These are phyloP conservation scores for Tethya wilhelma DNA, from an alignment of 37 sponge, comb jelly and placozoan genomes.

Conservation along the genomic window DNA sequence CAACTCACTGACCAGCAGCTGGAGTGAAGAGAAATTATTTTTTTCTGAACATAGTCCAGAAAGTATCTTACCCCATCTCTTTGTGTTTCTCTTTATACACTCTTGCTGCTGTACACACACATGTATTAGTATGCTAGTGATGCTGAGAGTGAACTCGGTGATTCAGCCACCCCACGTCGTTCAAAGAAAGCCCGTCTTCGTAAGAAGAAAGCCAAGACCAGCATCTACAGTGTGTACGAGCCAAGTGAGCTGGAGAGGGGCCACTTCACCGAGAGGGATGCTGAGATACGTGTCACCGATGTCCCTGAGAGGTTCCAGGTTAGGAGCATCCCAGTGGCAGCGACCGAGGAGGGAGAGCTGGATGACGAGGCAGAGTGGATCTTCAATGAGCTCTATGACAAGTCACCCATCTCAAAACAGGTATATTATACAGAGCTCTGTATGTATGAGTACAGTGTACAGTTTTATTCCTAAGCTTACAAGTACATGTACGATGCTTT, in stretches of 20 bases:
- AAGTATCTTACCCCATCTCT: too few relatives aligned
- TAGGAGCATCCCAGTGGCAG: conserved; percentile 58
- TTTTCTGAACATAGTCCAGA: too few relatives aligned
- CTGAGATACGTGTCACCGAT: conserved; percentile 87
- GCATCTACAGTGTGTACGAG: conserved; percentile 81
- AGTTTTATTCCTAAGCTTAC: neutral
- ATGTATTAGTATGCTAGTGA: conserved; percentile 33
- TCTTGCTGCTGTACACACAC: neutral
- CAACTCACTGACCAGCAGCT: conserved; percentile 25
- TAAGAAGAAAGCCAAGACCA: conserved; percentile 65
- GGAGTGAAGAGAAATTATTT: neutral
- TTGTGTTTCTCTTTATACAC: too few relatives aligned
- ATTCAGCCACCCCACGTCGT: neutral
- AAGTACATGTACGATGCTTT: neutral
- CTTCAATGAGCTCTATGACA: conserved; percentile 76
- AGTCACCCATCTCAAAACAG: conserved; percentile 86
- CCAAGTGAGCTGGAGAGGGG: conserved; percentile 93
- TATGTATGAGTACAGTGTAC: conserved; percentile 10
- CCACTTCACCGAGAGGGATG: conserved; percentile 84
- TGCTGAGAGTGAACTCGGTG: conserved; percentile 42
- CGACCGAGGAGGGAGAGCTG: conserved; percentile 74
- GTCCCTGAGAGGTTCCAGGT: conserved; percentile 82
- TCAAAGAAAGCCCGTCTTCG: conserved; percentile 1
- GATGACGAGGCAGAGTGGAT: conserved; percentile 96
- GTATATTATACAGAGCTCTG: conserved; percentile 13